Conservation (phyloP, 2,888 invertebrate species). For the Eupithecia vulgata region DNA sequence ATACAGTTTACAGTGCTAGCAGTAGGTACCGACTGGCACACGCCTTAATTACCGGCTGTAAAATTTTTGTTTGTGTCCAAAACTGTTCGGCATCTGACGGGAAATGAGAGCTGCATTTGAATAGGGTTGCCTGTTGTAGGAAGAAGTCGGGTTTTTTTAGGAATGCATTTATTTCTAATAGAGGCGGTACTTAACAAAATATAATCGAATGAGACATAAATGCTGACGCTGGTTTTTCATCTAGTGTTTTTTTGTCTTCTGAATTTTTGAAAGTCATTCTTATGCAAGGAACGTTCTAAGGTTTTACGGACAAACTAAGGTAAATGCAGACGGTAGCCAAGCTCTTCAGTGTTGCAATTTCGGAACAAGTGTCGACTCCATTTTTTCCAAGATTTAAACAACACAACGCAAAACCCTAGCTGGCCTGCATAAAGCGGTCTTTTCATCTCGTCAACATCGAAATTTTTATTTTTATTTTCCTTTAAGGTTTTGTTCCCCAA, state of each 20-base stretch:
- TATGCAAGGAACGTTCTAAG: too few species aligned
- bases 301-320: background rate
- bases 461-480: constrained; percentile 49
- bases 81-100: constrained; percentile 57
- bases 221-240: background rate
- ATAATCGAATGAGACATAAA: background rate
- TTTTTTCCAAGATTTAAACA: background rate
- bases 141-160: background rate
- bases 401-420: background rate
- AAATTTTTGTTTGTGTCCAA: constrained; percentile 66
- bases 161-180: background rate
- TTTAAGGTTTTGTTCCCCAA: constrained; percentile 50
- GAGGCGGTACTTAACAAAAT: background rate
- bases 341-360: background rate
- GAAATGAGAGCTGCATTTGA: constrained; percentile 57
- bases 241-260: background rate
- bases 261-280: too few species aligned
- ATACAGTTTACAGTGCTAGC: background rate
- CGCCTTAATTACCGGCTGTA: constrained; percentile 63
- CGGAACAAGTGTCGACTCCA: background rate
- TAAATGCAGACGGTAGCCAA: background rate
- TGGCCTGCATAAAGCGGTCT: constrained; percentile 50
- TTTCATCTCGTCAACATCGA: constrained; percentile 53
- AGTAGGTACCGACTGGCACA: background rate
- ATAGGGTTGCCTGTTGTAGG: constrained; percentile 18